phyloP scores from a whole-genome alignment of 2,797 vertebrate species.

The Hypotaenidia okinawae region DNA sequence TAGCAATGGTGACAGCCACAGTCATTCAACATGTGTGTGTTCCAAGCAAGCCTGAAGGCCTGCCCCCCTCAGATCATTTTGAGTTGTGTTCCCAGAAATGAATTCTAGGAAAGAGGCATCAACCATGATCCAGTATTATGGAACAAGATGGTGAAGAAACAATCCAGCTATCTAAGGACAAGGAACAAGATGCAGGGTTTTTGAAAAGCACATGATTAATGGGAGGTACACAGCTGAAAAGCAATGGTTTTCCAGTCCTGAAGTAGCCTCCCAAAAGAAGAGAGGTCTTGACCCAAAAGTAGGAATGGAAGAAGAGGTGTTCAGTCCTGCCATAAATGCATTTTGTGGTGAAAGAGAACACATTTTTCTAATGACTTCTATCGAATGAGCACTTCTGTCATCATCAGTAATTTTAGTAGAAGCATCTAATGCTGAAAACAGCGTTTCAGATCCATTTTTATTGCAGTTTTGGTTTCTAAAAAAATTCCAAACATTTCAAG shows the following conservation, averaged over 20 bases:
- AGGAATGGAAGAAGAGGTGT: background rate
- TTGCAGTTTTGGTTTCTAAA: background rate
- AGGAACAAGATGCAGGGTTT: background rate
- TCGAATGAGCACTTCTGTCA: background rate
- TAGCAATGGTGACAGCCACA: background rate
- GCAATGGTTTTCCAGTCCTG: background rate
- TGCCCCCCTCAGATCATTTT: background rate
- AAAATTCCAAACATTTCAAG: background rate
- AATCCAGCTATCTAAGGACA: background rate
- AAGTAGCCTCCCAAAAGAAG: background rate
- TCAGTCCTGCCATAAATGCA: background rate
- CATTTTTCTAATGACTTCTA: background rate
- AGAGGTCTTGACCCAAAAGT: background rate
- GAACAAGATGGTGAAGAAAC: background rate
- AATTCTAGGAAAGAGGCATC: background rate
- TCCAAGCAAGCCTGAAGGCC: background rate
- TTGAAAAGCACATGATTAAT: background rate
- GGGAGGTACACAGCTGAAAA: background rate
- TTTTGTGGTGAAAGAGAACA: background rate
- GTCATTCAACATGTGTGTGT: background rate
- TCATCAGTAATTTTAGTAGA: background rate
- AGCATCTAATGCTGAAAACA: background rate
- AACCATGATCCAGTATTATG: background rate
- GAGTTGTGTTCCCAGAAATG: background rate
- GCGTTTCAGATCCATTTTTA: constrained; percentile 1